These are phyloP conservation scores for Drosophila borealis DNA, from an alignment of 2,888 invertebrate genomes.

Conservation along the genomic window DNA sequence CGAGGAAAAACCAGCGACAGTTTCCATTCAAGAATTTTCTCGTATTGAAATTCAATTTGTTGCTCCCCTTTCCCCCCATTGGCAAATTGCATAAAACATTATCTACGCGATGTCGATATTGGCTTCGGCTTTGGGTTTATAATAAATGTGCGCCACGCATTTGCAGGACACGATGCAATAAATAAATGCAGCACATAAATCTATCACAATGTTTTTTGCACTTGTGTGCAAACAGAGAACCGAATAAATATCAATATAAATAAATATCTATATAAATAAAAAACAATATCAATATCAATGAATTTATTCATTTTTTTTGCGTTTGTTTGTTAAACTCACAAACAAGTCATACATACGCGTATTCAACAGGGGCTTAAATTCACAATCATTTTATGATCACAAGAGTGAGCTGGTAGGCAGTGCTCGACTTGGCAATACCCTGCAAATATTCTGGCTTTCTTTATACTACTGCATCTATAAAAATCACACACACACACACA, in stretches of 20 bases:
- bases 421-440: not conserved
- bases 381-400: conserved; percentile 9
- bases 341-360: conserved; percentile 39
- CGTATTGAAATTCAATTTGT: conserved; percentile 66
- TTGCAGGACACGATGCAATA: conserved; percentile 45
- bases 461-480: not conserved
- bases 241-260: conserved; percentile 13
- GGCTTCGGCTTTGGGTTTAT: conserved; percentile 3
- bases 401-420: not conserved
- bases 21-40: conserved; percentile 27
- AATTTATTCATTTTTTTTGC: conserved; percentile 41
- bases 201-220: conserved; percentile 44
- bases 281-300: conserved; percentile 38
- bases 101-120: conserved; percentile 20
- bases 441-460: not conserved
- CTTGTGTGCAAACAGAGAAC: conserved; percentile 16
- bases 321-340: conserved; percentile 30
- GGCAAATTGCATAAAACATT: conserved; percentile 61
- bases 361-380: conserved; percentile 17
- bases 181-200: conserved; percentile 58
- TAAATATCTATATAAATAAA: conserved; percentile 14
- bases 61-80: not conserved
- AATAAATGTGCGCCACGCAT: conserved; percentile 30
- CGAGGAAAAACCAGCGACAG: conserved; percentile 31
- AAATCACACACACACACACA: too few species aligned